These are phyloP conservation scores for Sceloporus undulatus DNA, from an alignment of 2,113 vertebrate species.

Conservation along the genomic window DNA sequence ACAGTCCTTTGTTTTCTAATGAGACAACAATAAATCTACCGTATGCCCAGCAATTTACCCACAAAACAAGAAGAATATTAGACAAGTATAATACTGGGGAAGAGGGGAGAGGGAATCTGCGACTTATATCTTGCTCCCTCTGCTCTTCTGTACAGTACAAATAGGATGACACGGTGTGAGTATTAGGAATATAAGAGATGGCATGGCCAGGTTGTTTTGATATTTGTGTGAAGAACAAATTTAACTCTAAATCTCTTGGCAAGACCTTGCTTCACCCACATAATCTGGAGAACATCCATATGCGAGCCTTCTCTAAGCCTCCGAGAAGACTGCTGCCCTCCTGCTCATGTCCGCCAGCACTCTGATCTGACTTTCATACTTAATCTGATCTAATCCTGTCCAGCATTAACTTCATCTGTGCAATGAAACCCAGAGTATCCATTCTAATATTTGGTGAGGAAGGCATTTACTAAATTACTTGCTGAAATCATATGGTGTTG, in stretches of 20 bases:
- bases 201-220: slow-evolving; percentile 79
- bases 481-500: slow-evolving; percentile 83
- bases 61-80: slow-evolving; percentile 70
- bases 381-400: slow-evolving; percentile 90
- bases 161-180: slow-evolving; percentile 82
- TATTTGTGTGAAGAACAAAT: slow-evolving; percentile 83
- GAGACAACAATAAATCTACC: slow-evolving; percentile 58
- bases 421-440: slow-evolving; percentile 87
- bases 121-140: slow-evolving; percentile 69
- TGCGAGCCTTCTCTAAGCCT: slow-evolving; percentile 80
- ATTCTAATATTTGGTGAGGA: slow-evolving; percentile 83
- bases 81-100: slow-evolving; percentile 67
- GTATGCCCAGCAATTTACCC: slow-evolving; percentile 57
- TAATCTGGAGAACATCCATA: slow-evolving; percentile 82
- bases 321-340: slow-evolving; percentile 78
- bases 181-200: slow-evolving; percentile 74
- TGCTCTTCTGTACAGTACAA: slow-evolving; percentile 71
- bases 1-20: slow-evolving; percentile 83
- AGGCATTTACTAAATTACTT: slow-evolving; percentile 90
- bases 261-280: slow-evolving; percentile 78
- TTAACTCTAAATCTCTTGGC: slow-evolving; percentile 84
- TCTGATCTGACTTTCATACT: slow-evolving; percentile 86
- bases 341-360: slow-evolving; percentile 77
- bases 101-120: slow-evolving; percentile 52
- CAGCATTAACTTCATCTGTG: slow-evolving; percentile 87